These are phyloP conservation scores for Avahi laniger DNA, from an alignment of 2,797 vertebrate species.

Conservation along the genomic window DNA sequence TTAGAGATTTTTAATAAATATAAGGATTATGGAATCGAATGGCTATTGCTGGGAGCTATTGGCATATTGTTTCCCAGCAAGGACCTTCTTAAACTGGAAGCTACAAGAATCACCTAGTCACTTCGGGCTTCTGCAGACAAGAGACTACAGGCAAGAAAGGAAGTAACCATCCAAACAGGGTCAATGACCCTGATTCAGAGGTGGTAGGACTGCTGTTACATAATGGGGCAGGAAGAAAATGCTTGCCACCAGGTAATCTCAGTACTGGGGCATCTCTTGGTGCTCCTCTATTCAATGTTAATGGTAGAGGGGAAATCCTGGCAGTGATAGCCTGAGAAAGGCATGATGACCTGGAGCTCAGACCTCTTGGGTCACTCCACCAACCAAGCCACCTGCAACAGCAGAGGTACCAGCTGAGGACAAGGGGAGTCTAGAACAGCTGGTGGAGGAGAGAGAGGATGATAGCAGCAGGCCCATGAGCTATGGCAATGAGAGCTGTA, in stretches of 20 bases:
- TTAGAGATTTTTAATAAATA: not conserved
- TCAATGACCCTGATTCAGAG: not conserved
- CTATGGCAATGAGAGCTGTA: rapidly evolving
- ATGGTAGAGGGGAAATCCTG: not conserved
- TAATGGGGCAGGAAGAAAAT: not conserved
- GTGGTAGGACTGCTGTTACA: not conserved
- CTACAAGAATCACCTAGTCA: not conserved
- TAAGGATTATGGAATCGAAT: not conserved
- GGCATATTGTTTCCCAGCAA: not conserved
- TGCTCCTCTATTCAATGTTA: not conserved
- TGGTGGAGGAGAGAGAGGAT: not conserved
- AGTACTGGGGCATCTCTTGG: not conserved
- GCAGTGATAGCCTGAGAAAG: not conserved
- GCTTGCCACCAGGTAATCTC: not conserved
- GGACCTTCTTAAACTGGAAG: not conserved
- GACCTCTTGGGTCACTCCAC: not conserved
- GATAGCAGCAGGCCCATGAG: too few relatives aligned
- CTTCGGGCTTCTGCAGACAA: not conserved
- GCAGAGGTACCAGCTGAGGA: not conserved
- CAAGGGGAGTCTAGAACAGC: not conserved
- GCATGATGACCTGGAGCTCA: not conserved
- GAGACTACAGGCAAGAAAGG: not conserved
- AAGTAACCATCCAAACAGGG: not conserved
- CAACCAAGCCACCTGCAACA: not conserved
- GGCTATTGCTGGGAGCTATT: not conserved